Evolutionary conservation across 2,888 invertebrate genomes (phyloP).

Genomic region (Pyralis farinalis): DNA sequence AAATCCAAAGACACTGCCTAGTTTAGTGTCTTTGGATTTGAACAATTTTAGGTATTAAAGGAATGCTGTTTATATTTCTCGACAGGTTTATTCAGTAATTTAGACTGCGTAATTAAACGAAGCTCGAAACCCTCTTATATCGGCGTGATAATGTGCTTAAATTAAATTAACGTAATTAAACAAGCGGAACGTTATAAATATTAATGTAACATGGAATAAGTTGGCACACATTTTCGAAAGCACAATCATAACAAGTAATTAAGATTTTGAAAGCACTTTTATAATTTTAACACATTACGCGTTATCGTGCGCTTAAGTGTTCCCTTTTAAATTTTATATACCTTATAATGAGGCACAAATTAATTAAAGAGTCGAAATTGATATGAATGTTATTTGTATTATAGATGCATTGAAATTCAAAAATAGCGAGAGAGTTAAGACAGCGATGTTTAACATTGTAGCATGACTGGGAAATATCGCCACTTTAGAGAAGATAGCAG

Average conservation of each 20-base stretch:
- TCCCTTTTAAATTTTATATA: neutral
- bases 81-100: conserved; percentile 1
- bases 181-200: conserved; percentile 25
- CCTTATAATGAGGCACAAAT: too few relatives aligned
- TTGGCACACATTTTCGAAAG: neutral
- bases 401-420: too few relatives aligned
- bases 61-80: neutral
- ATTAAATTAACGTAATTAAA: conserved; percentile 39
- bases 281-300: neutral
- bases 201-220: conserved; percentile 1
- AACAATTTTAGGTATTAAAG: too few relatives aligned
- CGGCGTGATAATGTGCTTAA: conserved; percentile 34
- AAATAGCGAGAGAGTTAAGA: too few relatives aligned
- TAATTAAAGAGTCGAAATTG: too few relatives aligned
- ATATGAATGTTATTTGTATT: too few relatives aligned
- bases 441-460: too few relatives aligned
- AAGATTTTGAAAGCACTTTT: neutral
- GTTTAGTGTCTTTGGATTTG: too few relatives aligned
- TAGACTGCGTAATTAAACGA: conserved; percentile 29
- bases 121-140: conserved; percentile 28
- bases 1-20: too few relatives aligned
- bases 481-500: too few relatives aligned
- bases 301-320: neutral
- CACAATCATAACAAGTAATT: neutral
- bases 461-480: too few relatives aligned